Base-by-base conservation (phyloP, 2,888 invertebrate genomes). In the Chrysolina haemoptera region DNA sequence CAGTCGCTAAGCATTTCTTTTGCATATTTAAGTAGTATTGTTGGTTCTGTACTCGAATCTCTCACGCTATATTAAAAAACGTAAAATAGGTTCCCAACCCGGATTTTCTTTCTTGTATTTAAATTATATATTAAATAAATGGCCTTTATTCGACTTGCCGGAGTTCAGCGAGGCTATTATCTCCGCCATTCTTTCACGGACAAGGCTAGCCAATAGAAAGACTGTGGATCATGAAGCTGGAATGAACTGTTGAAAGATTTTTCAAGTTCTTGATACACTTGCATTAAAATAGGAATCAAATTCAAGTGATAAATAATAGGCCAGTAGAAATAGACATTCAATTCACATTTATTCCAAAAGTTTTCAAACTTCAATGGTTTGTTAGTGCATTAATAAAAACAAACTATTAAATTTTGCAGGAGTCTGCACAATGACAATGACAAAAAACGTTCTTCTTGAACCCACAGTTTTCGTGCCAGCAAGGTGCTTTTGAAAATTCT, bases 1-100 rank as follows among this genome's bases (percentile, higher is more conserved):
- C 78, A 74, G 75, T 76, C 74, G 73, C 68, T 74, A 77, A 76
- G 75, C 73, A 75, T 75, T 76, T 74, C 74, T 79, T 55, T 72
- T 76, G 77, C 77, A 77, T 75, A 76, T 75, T 76, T 72, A 78
- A 79, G 76, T 74, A 76, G 74, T 59, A 43, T 40, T 12, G 53
- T 66, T 62, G 71, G 71, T 67, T 46, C 48, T 59, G 22, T 68
- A 71, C 68, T 71, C 40, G 53, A 62, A 22, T 72, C 72, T 72
- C 72, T 72, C 72, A 72, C 72, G 72, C 68, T 67, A 68, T 62
- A 68, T 72, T 62, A 27, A 70, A 64, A 27, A 74, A 74, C 63
- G 27, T 53, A 70, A 69, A 55, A 70, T 73, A 63, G 73, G 73
- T 73, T 70, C 70, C 43, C 70, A 74, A 74, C 70, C 74, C 74